Evolutionary conservation across 1,140 invertebrate genomes (phyloP), one percentile per base, ranked within the genome.

Genomic region (Drosophila nebulosa): DNA sequence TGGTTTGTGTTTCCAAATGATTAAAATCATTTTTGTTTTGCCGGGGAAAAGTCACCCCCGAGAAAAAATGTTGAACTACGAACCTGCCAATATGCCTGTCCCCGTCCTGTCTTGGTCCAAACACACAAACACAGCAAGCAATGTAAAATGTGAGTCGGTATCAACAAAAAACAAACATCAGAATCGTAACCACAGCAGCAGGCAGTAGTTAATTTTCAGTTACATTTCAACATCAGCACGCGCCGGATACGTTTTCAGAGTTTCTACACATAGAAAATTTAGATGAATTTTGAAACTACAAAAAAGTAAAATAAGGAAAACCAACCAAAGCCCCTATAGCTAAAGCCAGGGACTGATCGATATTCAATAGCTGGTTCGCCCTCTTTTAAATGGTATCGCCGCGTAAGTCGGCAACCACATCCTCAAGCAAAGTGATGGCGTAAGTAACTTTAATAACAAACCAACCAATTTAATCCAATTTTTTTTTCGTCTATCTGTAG

Each of bases 141-240:
- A 64, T 42, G 64, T 52, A 36, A 30, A 71, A 64, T 58, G 66
- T 9, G 39, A 46, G 7, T 46, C 39, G 39, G 39, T 46, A 46
- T 46, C 39, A 79, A 79, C 77, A 79, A 75, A 67, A 72, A 79
- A 85, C 69, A 86, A 84, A 68, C 69, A 65, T 81, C 46, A 62
- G 64, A 61, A 42, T 46, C 67, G 80, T 85, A 78, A 85, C 80
- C 80, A 86, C 66, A 85, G 80, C 64, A 85, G 81, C 80, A 85
- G 59, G 46, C 78, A 52, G 32, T 57, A 52, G 36, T 57, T 46
- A 76, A 51, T 86, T 85, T 85, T 86, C 81, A 74, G 66, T 86
- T 74, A 62, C 22, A 79, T 69, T 66, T 72, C 27, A 42, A 75
- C 57, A 79, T 70, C 52, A 64, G 51, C 63, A 64, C 50, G 74